Base-by-base conservation (phyloP, 2,888 invertebrate species). In the Hartigia nigra region DNA sequence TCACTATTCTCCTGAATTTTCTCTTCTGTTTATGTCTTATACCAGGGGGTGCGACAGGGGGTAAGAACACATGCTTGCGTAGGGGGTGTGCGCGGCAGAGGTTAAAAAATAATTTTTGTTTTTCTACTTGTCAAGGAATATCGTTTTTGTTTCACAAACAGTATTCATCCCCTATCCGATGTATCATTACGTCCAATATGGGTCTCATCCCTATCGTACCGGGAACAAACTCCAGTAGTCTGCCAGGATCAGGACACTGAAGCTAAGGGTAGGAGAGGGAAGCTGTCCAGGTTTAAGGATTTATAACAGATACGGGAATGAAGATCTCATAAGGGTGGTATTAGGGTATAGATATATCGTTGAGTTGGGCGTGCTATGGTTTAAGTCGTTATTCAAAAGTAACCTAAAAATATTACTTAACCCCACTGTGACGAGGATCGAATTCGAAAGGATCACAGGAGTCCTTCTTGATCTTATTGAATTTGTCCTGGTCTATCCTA, bases 1-100 rank as follows among this genome's bases (percentile, higher is more conserved):
- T 76, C 72, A 69, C 37, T 70, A 74, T 75, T 77, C 75, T 70
- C 77, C 69, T 76, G 39, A 74, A 36, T 55, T 37, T 75, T 35
- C n/a, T 75, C 9, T 39, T 34, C 23, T 75, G 23, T 14, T 75
- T 75, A 75, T 75, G 5, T 35, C 23, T 75, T 75, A 23, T 9
- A 1, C 55, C 23, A 23, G 2, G 55, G 55, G 23, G 23, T 23
- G 39, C 23, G 23, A 39, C 72, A 31, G 72, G 12, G 31, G 72
- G 11, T 32, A 31, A 72, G 34, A 31, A 31, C 9, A 23, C 31
- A 4, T 9, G 9, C 2, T 55, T 23, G 23, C 23, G 55, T 1
- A 9, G 23, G 23, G 23, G 9, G 55, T 55, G 3, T 55, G 14
- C 23, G 39, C 23, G 39, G 23, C 12, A 37, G 12, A 9, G 39